Conservation (phyloP, 2,113 vertebrate species). For the Hypanus sabinus region DNA sequence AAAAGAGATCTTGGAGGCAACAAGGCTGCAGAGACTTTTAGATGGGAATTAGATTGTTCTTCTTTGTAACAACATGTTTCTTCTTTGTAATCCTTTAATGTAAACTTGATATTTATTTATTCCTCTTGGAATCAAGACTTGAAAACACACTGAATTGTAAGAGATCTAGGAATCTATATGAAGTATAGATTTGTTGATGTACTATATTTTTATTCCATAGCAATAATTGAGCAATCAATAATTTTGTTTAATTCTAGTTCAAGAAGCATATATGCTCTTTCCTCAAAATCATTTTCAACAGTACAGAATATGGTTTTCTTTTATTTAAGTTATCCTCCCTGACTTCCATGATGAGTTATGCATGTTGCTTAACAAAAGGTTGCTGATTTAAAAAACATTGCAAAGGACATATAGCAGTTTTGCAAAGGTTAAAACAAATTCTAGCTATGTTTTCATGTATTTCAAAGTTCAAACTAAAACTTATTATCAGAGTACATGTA, state of each 20-base stretch:
- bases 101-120: neutral
- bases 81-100: neutral
- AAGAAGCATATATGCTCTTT: neutral
- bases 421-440: conserved; percentile 8
- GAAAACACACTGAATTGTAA: neutral
- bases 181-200: neutral
- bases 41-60: neutral
- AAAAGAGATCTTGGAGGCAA: neutral
- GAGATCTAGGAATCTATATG: neutral
- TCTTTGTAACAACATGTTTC: no score
- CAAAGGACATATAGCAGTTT: neutral
- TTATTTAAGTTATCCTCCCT: neutral
- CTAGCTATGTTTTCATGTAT: conserved; percentile 4
- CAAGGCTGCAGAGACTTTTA: neutral
- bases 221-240: neutral
- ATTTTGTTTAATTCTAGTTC: neutral
- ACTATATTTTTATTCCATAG: neutral
- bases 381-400: neutral
- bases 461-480: neutral
- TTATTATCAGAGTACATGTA: no score
- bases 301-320: neutral
- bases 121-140: neutral
- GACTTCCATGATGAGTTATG: no score
- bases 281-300: neutral
- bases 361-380: neutral